Evolutionary conservation across 2,113 vertebrate genomes (phyloP), one percentile per base, ranked within the genome.

Genomic region (Malurus melanocephalus): DNA sequence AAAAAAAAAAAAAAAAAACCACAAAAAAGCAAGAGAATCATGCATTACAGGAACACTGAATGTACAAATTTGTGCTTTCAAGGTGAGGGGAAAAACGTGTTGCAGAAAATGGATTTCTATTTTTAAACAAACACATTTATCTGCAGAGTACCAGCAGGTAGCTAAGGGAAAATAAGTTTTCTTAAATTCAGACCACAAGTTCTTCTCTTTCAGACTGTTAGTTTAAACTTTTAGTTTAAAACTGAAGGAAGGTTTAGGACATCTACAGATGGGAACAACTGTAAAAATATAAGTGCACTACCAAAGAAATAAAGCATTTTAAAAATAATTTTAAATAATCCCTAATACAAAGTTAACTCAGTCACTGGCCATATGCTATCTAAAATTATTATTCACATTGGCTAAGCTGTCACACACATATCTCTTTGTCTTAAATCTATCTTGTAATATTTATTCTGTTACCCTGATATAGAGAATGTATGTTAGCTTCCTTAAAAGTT

Each of bases 31-130:
- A 48, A 66, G 26, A 75, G 6, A 61, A 21, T 30, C 0, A 8
- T 43, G 6, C 45, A n/a, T 62, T 72, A 72, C 13, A 62, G 10
- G 7, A 32, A 49, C 9, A 45, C 0, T 9, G 16, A 84, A 64
- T 15, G 9, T 10, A 81, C 4, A 53, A 48, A 68, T 22, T 17
- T 65, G 13, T 76, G 28, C 64, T 68, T 77, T 64, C 60, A 53
- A 64, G 8, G 13, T 24, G 28, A 55, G 9, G 6, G 5, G 20
- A 0, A 2, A 51, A 79, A 85, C 23, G 3, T 18, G 26, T 7
- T 16, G 16, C 46, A 67, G 53, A 64, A 86, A 79, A 76, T 8
- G 42, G 17, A 64, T 62, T 72, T 73, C 8, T 56, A n/a, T 45
- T 83, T 79, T 65, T 60, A 72, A 86, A 35, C 10, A 53, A 71